Conservation (phyloP, 2,113 vertebrate species). For the Puffinus mauretanicus region DNA sequence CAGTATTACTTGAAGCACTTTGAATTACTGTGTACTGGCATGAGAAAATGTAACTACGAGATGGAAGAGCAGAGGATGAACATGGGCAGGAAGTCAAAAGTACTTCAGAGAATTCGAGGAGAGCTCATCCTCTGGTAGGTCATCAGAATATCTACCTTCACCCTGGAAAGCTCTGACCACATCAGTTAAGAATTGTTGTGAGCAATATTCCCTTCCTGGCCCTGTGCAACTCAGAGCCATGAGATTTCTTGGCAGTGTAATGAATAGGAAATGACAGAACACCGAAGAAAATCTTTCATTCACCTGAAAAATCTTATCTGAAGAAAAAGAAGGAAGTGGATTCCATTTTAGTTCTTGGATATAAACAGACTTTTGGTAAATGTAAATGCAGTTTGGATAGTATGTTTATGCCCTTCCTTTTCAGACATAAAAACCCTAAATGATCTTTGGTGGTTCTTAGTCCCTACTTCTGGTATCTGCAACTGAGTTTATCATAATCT, state of each 20-base stretch:
- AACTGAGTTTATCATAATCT: neutral
- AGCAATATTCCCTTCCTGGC: neutral
- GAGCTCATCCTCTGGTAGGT: neutral
- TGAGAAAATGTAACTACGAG: neutral
- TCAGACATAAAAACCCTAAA: neutral
- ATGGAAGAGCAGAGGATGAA: neutral
- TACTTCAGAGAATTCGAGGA: neutral
- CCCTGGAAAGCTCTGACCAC: neutral
- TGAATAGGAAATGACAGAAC: slow-evolving; percentile 12
- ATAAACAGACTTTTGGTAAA: slow-evolving; percentile 6
- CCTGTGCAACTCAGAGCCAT: neutral
- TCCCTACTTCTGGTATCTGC: neutral
- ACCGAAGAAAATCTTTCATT: neutral
- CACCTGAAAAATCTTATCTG: neutral
- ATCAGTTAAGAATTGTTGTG: neutral
- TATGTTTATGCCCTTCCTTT: neutral
- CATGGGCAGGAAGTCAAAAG: neutral
- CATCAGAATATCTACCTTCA: neutral
- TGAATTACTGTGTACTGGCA: neutral
- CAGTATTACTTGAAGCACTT: neutral
- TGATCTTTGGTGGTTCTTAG: neutral
- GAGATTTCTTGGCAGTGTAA: neutral
- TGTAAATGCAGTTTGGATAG: neutral
- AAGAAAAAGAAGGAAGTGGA: neutral
- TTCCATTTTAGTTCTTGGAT: neutral